Percentiles rank a stretch among this genome's conserved stretches.
These are phyloP conservation scores for Listrodromus nycthemerus DNA, from an alignment of 2,888 invertebrate genomes.

Conservation along the genomic window DNA sequence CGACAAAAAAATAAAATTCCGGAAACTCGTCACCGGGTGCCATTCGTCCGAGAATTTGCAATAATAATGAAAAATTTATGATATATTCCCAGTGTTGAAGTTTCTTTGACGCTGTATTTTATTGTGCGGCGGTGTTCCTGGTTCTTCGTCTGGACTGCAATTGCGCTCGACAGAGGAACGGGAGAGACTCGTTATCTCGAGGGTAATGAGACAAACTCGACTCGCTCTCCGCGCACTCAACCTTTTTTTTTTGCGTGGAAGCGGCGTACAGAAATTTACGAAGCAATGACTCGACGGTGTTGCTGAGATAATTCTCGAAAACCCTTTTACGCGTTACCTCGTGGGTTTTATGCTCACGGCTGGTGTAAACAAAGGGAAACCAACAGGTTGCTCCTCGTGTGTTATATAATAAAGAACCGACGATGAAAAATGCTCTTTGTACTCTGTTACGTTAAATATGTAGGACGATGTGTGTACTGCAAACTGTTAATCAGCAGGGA, in stretches of 20 bases:
- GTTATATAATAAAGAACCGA: constrained; percentile 19
- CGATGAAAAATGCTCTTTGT: constrained; percentile 11
- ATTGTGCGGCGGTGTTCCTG: not conserved
- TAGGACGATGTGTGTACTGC: constrained; percentile 10
- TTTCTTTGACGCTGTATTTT: not conserved
- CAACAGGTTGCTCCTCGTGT: constrained; percentile 6
- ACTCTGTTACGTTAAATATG: constrained; percentile 54
- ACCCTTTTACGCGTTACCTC: constrained; percentile 26
- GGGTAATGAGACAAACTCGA: constrained; percentile 35
- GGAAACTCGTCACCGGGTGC: not conserved
- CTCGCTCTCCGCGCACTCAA: constrained; percentile 26
- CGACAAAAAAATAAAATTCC: not conserved
- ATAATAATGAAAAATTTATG: constrained; percentile 7
- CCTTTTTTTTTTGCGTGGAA: constrained; percentile 17
- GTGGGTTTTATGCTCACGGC: constrained; percentile 10
- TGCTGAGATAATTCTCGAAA: constrained; percentile 48
- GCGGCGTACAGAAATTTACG: constrained; percentile 24
- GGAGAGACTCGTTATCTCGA: constrained; percentile 36
- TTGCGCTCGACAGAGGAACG: constrained; percentile 20
- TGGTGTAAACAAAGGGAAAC: constrained; percentile 46
- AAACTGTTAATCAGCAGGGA: constrained; percentile 28
- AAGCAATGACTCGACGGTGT: constrained; percentile 60
- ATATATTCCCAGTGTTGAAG: not conserved
- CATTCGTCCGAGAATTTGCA: not conserved
- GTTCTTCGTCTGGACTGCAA: not conserved